Evolutionary conservation across 2,888 invertebrate species (phyloP), one percentile per base, ranked within the genome.

Genomic region (Tinea semifulvella): DNA sequence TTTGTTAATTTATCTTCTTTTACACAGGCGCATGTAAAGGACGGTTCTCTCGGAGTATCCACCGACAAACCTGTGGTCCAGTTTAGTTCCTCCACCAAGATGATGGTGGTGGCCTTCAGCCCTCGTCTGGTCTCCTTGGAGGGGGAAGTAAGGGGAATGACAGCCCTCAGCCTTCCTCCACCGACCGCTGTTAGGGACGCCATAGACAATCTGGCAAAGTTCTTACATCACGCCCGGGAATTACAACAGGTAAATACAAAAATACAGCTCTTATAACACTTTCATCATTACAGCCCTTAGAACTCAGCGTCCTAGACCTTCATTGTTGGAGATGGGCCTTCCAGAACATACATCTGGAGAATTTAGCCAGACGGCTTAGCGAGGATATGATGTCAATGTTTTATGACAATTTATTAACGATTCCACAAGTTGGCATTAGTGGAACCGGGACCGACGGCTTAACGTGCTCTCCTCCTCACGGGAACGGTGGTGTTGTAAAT

Each of bases 101-200:
- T 92, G 55, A 90, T 95, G 92, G 87, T 88, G 48, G 98, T 99
- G 1, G 96, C 94, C 57, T 98, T 94, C 70, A 93, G 95, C 57
- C 91, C 94, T 1, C 85, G 92, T 40, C 70, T 98, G 43, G 90
- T 94, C 8, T 88, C 88, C 31, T 80, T 95, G 42, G 90, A 96
- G 57, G 81, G 91, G 49, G 97, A 98, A 73, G 94, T 96, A 6
- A 85, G 96, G 2, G 92, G 95, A 55, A 83, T 99, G 40, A 85
- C 90, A 42, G 89, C 92, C 28, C 82, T 96, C 49, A 96, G 92
- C 1, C 89, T 91, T 62, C 82, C 68, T 20, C 85, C 96, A 26
- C 89, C 96, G 1, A 83, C 87, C 7, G 86, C 89, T 48, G 88
- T 95, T 43, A 84, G 86, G 28, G 83, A 90, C 20, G 86, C 88